Percentiles rank a stretch among this genome's conserved stretches.
Evolutionary conservation across 2,888 invertebrate species (phyloP).

Genomic region (Drosophila hamatofila): DNA sequence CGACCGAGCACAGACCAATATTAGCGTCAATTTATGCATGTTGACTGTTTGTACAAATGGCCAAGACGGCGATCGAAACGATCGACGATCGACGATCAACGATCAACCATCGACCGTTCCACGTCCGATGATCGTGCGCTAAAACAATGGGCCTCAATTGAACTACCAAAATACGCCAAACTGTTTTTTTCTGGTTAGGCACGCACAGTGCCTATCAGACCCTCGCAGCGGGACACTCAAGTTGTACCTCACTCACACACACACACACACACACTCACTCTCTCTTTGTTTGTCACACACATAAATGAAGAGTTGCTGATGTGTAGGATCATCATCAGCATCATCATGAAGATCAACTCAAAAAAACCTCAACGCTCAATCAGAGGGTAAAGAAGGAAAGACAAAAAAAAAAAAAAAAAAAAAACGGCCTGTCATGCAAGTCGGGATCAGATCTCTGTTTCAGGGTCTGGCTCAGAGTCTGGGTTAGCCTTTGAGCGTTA

Average conservation of each 20-base stretch:
- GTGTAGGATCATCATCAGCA: slow-evolving; percentile 57
- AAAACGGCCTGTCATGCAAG: slow-evolving; percentile 19
- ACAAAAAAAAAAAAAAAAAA: background rate
- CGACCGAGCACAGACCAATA: slow-evolving; percentile 54
- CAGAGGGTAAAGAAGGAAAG: slow-evolving; percentile 41
- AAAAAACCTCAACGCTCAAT: slow-evolving; percentile 64
- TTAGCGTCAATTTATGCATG: slow-evolving; percentile 80
- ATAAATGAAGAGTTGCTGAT: slow-evolving; percentile 74
- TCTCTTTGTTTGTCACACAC: slow-evolving; percentile 77
- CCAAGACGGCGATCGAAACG: slow-evolving; percentile 6
- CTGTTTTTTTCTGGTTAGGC: slow-evolving; percentile 66
- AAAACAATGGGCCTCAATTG: slow-evolving; percentile 76
- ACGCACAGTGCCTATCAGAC: slow-evolving; percentile 58
- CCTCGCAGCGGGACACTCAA: slow-evolving; percentile 66
- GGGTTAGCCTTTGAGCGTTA: slow-evolving; percentile 5
- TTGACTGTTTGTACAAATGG: slow-evolving; percentile 71
- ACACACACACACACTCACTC: slow-evolving; percentile 11
- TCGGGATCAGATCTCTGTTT: slow-evolving; percentile 3
- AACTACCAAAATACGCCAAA: slow-evolving; percentile 79
- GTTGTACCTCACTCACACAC: background rate
- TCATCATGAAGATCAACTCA: slow-evolving; percentile 64
- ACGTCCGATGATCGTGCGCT: slow-evolving; percentile 48
- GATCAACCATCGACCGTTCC: background rate
- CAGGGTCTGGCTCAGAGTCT: slow-evolving; percentile 9
- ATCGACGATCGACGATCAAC: slow-evolving; percentile 25